Evolutionary conservation across 1,140 invertebrate genomes (phyloP).

Genomic region (Nilaparvata lugens): DNA sequence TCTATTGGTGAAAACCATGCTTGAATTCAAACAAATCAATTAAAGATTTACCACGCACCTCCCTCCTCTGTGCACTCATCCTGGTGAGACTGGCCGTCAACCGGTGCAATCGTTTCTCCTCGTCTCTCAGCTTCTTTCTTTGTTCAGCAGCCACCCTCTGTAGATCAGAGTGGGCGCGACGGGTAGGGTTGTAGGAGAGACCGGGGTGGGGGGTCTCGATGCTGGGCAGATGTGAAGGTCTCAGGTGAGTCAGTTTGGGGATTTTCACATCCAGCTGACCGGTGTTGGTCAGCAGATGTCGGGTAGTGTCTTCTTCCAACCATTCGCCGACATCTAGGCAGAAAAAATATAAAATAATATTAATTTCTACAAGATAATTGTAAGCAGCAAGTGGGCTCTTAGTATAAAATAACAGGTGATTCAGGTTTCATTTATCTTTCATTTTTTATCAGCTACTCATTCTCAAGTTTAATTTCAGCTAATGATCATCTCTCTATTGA

Average conservation of each 20-base stretch:
- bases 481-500: too few relatives aligned
- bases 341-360: too few relatives aligned
- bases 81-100: constrained; percentile 41
- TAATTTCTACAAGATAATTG: too few relatives aligned
- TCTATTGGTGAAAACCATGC: too few relatives aligned
- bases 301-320: constrained; percentile 37
- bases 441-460: too few relatives aligned
- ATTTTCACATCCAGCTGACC: constrained; percentile 35
- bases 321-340: constrained; percentile 35
- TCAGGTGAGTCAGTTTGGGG: constrained; percentile 31
- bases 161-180: constrained; percentile 70
- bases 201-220: constrained; percentile 78
- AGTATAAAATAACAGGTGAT: too few relatives aligned
- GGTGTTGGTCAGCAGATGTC: constrained; percentile 40
- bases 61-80: too few relatives aligned
- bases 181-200: constrained; percentile 81
- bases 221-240: constrained; percentile 34
- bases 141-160: constrained; percentile 53
- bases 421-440: too few relatives aligned
- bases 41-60: too few relatives aligned
- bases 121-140: constrained; percentile 53
- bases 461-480: too few relatives aligned
- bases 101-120: constrained; percentile 60
- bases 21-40: too few relatives aligned
- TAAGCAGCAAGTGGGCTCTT: too few relatives aligned